Base-by-base conservation (phyloP, 2,797 vertebrate genomes). In the Danio aesculapii region DNA sequence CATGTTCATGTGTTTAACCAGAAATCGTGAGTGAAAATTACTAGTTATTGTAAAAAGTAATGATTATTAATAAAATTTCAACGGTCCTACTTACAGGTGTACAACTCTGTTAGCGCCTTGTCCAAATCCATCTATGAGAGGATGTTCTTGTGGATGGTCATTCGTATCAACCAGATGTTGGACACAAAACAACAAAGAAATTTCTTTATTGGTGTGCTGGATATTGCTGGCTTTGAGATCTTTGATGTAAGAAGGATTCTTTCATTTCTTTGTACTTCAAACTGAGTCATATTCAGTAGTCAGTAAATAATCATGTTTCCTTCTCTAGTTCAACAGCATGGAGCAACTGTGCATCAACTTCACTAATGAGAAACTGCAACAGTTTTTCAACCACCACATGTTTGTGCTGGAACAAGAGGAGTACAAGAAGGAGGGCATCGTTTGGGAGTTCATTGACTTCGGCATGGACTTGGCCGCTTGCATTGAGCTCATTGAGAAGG, bases 61-160 rank as follows among this genome's bases (percentile, higher is more conserved):
- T 30, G 30, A 30, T 30, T 30, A 6, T 30, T 30, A 30, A n/a
- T n/a, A n/a, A n/a, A n/a, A 30, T 30, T 30, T 30, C 3, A 30
- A 1, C 49, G 57, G 2, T 57, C 3, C 10, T 19, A 17, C 13
- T 81, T 79, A 61, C 5, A 98, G 97, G 97, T 97, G 0, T 77
- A 89, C 57, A 97, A 98, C 50, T 64, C 96, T 0, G 96, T 98
- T 0, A 92, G 94, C 39, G 96, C 97, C 1, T 89, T 98, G 50
- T 92, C 92, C 67, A 97, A 97, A 70, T 93, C 96, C 0, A 86
- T 97, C 82, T 98, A 96, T 76, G 97, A 97, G 85, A 97, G 92
- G 86, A 97, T 98, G 95, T 98, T 98, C 92, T 86, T 97, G 91
- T 97, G 97, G 97, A 98, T 98, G 97, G 97, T 98, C 81, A 8